Evolutionary conservation across 2,888 invertebrate genomes (phyloP), one percentile per base, ranked within the genome.

Genomic region (Acleris literana): DNA sequence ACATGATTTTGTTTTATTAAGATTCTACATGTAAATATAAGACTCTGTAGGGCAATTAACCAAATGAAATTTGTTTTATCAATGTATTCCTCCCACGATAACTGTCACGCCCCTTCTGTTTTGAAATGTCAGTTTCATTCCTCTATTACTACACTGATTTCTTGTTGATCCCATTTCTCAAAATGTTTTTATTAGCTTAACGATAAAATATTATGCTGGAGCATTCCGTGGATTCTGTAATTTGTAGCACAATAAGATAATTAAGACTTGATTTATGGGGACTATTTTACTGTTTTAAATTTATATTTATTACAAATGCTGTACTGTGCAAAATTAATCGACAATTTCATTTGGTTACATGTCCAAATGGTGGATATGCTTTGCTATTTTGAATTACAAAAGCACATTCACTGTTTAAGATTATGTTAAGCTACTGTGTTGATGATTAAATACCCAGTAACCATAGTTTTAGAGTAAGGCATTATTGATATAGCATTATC

Each of bases 1-100:
- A 92, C 88, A 77, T 80, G 78, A 89, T 85, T 90, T 87, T 90
- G 75, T 76, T 76, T 89, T 78, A 81, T 81, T 77, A 87, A 85
- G 82, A 78, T 78, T 70, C 68, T 75, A 85, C 81, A 82, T 91
- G 88, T 87, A 90, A 82, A 88, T 90, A 87, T 84, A 86, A 82
- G 78, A 76, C 72, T 68, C 74, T 69, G 62, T 71, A 76, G 74
- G 57, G 48, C 20, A 33, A 55, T 60, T 68, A 56, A 60, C 48
- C 56, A 68, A 60, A 64, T 60, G 60, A 68, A 64, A 61, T 44
- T 55, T 6, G 53, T 48, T 39, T 33, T 22, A 51, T n/a, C 11
- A 20, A 49, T 33, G 20, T 17, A 22, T 58, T 22, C 52, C 25
- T 17, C 57, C 16, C 7, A 44, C 4, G 39, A 18, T 25, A 43